Percentiles rank a stretch among this genome's conserved stretches.
Conservation (phyloP, 2,888 invertebrate genomes). For the Ormyrus nitidulus region DNA sequence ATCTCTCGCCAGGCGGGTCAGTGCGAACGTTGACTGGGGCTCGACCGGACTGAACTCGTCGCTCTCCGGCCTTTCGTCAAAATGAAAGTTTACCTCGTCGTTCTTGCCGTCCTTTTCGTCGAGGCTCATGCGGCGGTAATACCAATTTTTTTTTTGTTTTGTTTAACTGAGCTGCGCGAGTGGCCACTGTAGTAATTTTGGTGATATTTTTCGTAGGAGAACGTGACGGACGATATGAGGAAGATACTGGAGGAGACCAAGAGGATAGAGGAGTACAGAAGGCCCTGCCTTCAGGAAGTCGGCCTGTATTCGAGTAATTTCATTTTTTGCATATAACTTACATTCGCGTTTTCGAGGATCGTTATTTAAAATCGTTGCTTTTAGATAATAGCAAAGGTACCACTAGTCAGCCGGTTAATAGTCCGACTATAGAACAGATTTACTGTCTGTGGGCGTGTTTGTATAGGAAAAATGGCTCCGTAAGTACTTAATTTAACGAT, state of each 20-base stretch:
- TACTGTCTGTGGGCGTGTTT: slow-evolving; percentile 44
- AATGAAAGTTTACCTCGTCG: slow-evolving; percentile 17
- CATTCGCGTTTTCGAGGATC: background rate
- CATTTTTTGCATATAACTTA: background rate
- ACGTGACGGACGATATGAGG: slow-evolving; percentile 23
- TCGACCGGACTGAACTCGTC: slow-evolving; percentile 9
- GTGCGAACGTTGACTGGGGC: slow-evolving; percentile 36
- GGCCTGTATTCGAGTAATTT: slow-evolving; percentile 31
- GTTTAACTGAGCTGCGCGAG: background rate
- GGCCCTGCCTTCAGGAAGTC: slow-evolving; percentile 33
- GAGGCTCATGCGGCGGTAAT: slow-evolving; percentile 14
- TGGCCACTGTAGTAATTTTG: background rate
- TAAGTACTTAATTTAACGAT: background rate
- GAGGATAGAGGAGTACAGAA: slow-evolving; percentile 42
- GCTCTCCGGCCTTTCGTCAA: background rate
- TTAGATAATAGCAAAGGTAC: slow-evolving; percentile 18
- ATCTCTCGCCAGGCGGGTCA: slow-evolving; percentile 7
- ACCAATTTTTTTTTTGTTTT: background rate
- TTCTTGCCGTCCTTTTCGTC: background rate
- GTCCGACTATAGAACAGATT: slow-evolving; percentile 38
- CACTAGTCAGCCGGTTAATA: slow-evolving; percentile 8
- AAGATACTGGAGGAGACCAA: slow-evolving; percentile 33
- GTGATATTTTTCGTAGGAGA: background rate
- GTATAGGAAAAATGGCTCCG: slow-evolving; percentile 36
- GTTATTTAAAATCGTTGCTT: background rate